These are phyloP conservation scores for Cabera pusaria DNA, from an alignment of 2,888 invertebrate species.

Conservation along the genomic window DNA sequence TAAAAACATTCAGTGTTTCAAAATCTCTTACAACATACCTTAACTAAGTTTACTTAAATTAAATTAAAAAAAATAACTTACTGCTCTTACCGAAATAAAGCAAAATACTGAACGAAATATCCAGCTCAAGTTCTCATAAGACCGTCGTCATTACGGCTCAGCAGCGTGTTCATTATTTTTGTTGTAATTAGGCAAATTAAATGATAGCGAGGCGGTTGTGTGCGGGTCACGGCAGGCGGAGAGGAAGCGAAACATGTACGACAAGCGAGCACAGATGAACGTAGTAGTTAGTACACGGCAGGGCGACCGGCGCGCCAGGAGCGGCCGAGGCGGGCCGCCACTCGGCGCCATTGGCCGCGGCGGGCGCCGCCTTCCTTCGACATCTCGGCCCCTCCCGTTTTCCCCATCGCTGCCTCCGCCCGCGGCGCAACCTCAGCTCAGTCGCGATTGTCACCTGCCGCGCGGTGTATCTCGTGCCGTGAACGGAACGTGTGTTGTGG, in stretches of 20 bases:
- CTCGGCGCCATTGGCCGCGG: slow-evolving; percentile 36
- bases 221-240: slow-evolving; percentile 44
- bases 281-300: too few species aligned
- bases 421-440: slow-evolving; percentile 45
- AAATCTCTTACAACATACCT: too few species aligned
- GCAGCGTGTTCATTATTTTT: slow-evolving; percentile 69
- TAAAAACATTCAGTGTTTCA: too few species aligned
- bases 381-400: slow-evolving; percentile 51
- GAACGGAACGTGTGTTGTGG: slow-evolving; percentile 65
- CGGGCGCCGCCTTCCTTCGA: too few species aligned
- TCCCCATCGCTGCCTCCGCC: slow-evolving; percentile 34
- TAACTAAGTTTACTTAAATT: too few species aligned
- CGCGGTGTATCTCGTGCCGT: slow-evolving; percentile 50
- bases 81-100: too few species aligned
- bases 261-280: too few species aligned
- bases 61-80: too few species aligned
- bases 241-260: too few species aligned
- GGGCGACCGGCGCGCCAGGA: slow-evolving; percentile 23
- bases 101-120: not conserved
- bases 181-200: slow-evolving; percentile 77
- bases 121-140: slow-evolving; percentile 5
- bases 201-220: slow-evolving; percentile 46
- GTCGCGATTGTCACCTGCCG: slow-evolving; percentile 62
- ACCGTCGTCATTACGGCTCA: slow-evolving; percentile 59
- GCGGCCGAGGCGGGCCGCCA: slow-evolving; percentile 12